These are phyloP conservation scores for Venustaconcha ellipsiformis DNA, from an alignment of 1,140 invertebrate genomes.

Conservation along the genomic window DNA sequence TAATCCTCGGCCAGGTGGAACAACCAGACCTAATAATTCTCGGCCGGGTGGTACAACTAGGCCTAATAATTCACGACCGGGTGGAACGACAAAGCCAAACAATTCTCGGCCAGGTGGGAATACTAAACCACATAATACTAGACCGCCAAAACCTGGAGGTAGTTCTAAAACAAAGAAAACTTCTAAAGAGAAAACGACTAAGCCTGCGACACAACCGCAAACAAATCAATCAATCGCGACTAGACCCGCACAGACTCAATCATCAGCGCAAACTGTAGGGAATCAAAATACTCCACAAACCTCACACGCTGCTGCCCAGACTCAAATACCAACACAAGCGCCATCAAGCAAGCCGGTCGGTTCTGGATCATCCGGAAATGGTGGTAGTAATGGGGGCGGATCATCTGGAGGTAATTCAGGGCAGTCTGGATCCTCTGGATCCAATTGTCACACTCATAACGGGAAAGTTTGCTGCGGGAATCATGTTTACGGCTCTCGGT, in stretches of 20 bases:
- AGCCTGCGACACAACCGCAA: neutral
- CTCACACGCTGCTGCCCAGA: neutral
- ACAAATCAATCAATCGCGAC: neutral
- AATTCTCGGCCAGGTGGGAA: neutral
- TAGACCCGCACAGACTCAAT: neutral
- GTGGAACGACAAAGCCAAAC: neutral
- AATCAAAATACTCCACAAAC: neutral
- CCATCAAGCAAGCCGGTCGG: neutral
- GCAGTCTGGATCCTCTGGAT: no score
- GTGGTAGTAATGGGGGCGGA: neutral
- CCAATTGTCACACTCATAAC: conserved; percentile 17
- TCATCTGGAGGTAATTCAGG: neutral
- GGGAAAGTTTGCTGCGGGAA: conserved; percentile 9
- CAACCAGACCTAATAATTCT: neutral
- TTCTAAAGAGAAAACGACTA: neutral
- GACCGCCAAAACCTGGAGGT: conserved; percentile 19
- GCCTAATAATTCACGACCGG: neutral
- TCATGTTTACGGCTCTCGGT: neutral
- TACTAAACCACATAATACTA: neutral
- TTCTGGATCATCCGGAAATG: neutral
- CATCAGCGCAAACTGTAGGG: neutral
- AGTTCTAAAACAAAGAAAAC: conserved; percentile 14
- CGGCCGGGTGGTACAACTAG: neutral
- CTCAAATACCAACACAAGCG: neutral
- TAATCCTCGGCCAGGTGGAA: neutral